A percentile compares a stretch with the other conserved stretches of the same genome.
phyloP scores from a whole-genome alignment of 2,113 vertebrate species.

The Nesospiza acunhae region DNA sequence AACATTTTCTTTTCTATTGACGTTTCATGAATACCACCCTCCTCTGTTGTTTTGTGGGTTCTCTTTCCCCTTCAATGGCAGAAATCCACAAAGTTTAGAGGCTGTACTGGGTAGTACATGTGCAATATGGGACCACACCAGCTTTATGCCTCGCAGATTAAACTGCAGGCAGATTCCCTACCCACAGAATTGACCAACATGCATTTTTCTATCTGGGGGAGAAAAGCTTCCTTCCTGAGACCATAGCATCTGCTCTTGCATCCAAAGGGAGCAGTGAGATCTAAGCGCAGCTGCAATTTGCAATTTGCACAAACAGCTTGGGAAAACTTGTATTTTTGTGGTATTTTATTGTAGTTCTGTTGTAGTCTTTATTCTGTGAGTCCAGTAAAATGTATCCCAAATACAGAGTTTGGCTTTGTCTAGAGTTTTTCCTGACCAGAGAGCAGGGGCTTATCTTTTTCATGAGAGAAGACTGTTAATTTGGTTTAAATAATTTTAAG shows the following conservation, averaged over 20 bases:
- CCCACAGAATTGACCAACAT: background rate
- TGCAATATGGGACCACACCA: background rate
- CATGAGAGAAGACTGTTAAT: background rate
- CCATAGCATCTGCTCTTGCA: background rate
- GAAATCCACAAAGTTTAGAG: background rate
- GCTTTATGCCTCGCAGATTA: accelerated
- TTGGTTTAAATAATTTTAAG: background rate
- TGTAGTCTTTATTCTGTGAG: background rate
- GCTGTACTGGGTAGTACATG: accelerated
- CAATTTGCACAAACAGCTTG: background rate
- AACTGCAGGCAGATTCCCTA: background rate
- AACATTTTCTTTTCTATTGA: background rate
- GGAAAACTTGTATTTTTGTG: background rate
- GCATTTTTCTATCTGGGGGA: background rate
- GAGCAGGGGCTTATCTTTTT: background rate
- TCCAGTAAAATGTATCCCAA: background rate
- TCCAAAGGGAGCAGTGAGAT: background rate
- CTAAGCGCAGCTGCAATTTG: background rate
- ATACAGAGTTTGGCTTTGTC: background rate
- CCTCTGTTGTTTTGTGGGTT: accelerated
- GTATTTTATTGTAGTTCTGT: background rate
- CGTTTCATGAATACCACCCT: background rate
- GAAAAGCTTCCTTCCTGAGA: background rate
- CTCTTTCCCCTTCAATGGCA: background rate
- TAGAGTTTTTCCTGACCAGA: background rate